phyloP scores from a whole-genome alignment of 2,888 invertebrate genomes.

The Conomelus anceps region DNA sequence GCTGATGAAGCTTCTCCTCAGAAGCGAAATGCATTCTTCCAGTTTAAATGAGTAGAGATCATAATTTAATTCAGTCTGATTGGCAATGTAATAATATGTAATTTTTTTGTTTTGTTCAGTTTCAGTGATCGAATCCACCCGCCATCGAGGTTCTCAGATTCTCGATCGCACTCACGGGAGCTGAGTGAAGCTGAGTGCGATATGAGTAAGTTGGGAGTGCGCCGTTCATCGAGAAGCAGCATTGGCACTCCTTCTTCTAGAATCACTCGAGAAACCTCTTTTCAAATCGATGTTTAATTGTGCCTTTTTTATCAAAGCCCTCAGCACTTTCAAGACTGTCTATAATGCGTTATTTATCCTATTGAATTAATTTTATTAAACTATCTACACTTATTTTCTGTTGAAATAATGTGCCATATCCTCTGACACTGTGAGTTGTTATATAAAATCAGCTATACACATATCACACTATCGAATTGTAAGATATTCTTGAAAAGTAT shows the following conservation, averaged over 20 bases:
- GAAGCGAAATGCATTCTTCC: no score
- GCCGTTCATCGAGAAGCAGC: conserved; percentile 33
- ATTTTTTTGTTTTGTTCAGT: conserved; percentile 45
- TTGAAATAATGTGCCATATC: no score
- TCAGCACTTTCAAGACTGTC: background rate
- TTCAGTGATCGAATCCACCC: conserved; percentile 80
- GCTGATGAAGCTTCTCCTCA: no score
- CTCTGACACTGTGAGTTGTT: no score
- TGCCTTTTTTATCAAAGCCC: conserved; percentile 20
- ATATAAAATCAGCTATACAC: no score
- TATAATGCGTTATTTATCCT: background rate
- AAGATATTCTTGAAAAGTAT: no score
- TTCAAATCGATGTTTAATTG: conserved; percentile 69
- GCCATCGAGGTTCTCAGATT: conserved; percentile 78
- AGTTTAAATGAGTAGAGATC: no score
- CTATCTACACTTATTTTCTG: no score
- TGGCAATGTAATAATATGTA: no score
- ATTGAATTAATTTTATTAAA: no score
- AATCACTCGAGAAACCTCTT: conserved; percentile 44
- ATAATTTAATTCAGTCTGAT: no score
- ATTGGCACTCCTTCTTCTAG: conserved; percentile 32
- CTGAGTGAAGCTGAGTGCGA: conserved; percentile 46
- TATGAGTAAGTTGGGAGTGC: conserved; percentile 41
- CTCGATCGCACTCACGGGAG: conserved; percentile 38
- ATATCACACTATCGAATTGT: background rate